Base-by-base conservation (phyloP, 2,113 vertebrate genomes). In the Eupsittula cactorum region DNA sequence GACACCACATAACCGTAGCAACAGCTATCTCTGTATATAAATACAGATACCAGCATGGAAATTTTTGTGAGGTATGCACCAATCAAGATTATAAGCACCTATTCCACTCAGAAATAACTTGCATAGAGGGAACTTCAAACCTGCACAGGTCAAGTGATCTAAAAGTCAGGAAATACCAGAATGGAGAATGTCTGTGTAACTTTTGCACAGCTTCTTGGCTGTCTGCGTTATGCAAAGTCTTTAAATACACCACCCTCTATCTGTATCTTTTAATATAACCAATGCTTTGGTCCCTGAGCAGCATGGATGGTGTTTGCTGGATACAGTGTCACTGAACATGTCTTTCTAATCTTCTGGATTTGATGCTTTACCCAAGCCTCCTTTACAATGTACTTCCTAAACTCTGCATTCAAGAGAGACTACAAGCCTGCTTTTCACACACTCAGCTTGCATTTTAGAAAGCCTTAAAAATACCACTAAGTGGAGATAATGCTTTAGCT, bases 11-110 rank as follows among this genome's bases (percentile, higher is more conserved):
- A 91, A 89, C 88, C 84, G 59, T 88, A 92, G 89, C 73, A 86
- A 90, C 86, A 89, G 60, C 71, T 93, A 79, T 91, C 88, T 90
- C 52, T 70, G 29, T 63, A 33, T 71, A 89, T 75, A 96, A 96
- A 96, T 80, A 90, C 67, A 86, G 83, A 65, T 89, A 91, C 9
- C 7, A 4, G 31, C 49, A 75, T 28, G 12, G 71, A 93, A 73
- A 76, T 53, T 76, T 94, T 82, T 57, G 27, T 60, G 82, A 79
- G 44, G 65, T 94, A 68, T 42, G 62, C 47, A 44, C 81, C 47
- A 49, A 13, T 84, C 63, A 88, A 67, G 27, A 90, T 75, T 37
- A 64, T 60, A 68, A 92, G 39, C 62, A 90, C n/a, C 73, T 69
- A 73, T 35, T 74, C 49, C 87, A 65, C 42, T 83, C 46, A 73